phyloP scores from a whole-genome alignment of 37 sponge, comb jelly and placozoan genomes.

The Ianthella basta region DNA sequence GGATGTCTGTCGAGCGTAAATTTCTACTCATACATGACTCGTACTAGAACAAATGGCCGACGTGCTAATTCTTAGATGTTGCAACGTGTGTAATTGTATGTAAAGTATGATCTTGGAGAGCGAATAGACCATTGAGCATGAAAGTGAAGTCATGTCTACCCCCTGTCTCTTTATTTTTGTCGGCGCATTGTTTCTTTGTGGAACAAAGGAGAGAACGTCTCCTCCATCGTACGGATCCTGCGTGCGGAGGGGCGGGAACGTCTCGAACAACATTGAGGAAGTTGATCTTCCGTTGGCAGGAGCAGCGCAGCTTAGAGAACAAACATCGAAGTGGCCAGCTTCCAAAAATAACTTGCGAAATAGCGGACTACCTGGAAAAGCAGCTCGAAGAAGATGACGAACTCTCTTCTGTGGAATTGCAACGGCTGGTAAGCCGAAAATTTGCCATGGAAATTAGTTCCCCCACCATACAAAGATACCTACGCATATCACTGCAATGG shows the following conservation, averaged over 20 bases:
- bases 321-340: not conserved
- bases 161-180: not conserved
- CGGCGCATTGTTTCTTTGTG: not conserved
- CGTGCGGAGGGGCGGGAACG: not conserved
- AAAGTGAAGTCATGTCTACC: too few relatives aligned
- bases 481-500: too few relatives aligned
- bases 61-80: too few relatives aligned
- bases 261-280: not conserved
- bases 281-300: not conserved
- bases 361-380: not conserved
- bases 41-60: too few relatives aligned
- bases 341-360: not conserved
- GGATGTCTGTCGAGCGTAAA: too few relatives aligned
- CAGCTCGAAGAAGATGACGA: not conserved
- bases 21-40: too few relatives aligned
- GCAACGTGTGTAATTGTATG: too few relatives aligned
- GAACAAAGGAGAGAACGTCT: not conserved
- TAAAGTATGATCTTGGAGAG: too few relatives aligned
- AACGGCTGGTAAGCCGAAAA: not conserved
- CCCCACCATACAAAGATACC: not conserved
- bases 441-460: not conserved
- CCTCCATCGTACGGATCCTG: not conserved
- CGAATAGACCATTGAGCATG: too few relatives aligned
- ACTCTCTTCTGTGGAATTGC: not conserved
- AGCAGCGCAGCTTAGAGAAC: not conserved